A percentile compares a stretch with the other conserved stretches of the same genome.
phyloP scores from a whole-genome alignment of 2,113 vertebrate species.

The Poicephalus gulielmi region DNA sequence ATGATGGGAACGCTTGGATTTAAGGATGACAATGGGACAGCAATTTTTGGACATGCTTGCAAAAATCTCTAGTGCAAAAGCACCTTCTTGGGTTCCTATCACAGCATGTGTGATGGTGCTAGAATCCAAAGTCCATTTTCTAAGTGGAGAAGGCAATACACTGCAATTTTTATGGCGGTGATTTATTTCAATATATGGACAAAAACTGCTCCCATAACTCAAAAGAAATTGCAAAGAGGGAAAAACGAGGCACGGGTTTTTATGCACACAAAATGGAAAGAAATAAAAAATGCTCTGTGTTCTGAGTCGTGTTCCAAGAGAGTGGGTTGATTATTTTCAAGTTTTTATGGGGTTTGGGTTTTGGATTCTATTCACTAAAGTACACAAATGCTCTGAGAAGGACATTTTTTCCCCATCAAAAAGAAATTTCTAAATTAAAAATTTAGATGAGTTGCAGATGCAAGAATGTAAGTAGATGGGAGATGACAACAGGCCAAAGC shows the following conservation, averaged over 20 bases:
- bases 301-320: conserved; percentile 33
- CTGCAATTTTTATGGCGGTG: not conserved
- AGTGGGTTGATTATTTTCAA: conserved; percentile 27
- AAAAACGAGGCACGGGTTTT: not conserved
- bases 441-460: conserved; percentile 29
- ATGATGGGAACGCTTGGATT: not conserved
- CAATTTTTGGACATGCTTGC: not conserved
- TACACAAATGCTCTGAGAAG: not conserved
- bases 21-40: not conserved
- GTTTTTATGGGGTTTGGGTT: not conserved
- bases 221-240: conserved; percentile 23
- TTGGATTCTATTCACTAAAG: conserved; percentile 7
- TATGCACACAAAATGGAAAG: not conserved
- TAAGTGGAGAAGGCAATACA: not conserved
- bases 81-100: not conserved
- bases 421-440: not conserved
- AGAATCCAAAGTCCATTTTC: not conserved
- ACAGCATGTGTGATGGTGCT: not conserved
- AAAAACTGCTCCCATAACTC: conserved; percentile 20
- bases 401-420: not conserved
- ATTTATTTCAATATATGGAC: not conserved
- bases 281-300: not conserved
- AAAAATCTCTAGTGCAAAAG: conserved; percentile 43
- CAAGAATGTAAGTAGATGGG: not conserved
- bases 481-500: not conserved